phyloP scores from a whole-genome alignment of 2,113 vertebrate species.

The Tragelaphus imberbis region DNA sequence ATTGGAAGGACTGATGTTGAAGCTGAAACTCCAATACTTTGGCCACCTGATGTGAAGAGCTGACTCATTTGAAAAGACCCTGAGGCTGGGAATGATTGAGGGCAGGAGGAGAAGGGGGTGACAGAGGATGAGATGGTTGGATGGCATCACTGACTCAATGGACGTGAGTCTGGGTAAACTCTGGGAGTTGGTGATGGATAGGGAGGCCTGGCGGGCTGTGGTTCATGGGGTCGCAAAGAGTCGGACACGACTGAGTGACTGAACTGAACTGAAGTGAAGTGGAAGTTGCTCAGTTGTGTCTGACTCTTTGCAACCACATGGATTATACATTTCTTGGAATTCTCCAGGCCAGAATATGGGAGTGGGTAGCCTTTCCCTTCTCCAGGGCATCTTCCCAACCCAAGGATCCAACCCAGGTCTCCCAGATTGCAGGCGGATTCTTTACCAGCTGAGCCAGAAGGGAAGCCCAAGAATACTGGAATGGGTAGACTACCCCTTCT shows the following conservation, averaged over 20 bases:
- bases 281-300: not conserved
- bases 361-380: not conserved
- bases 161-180: not conserved
- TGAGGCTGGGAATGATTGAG: not conserved
- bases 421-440: accelerated
- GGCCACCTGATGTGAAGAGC: not conserved
- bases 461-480: not conserved
- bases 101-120: not conserved
- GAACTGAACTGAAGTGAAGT: not conserved
- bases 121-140: not conserved
- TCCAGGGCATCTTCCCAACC: not conserved
- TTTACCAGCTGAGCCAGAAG: not conserved
- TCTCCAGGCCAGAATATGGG: not conserved
- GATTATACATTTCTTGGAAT: not conserved
- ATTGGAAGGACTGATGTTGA: not conserved
- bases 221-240: not conserved
- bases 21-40: not conserved
- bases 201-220: accelerated
- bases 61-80: not conserved
- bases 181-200: not conserved
- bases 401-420: not conserved
- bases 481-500: not conserved
- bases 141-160: not conserved
- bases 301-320: not conserved
- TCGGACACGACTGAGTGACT: not conserved